Percentiles rank a stretch among this genome's conserved stretches.
These are phyloP conservation scores for Byasa hedistus DNA, from an alignment of 2,888 invertebrate genomes.

Conservation along the genomic window DNA sequence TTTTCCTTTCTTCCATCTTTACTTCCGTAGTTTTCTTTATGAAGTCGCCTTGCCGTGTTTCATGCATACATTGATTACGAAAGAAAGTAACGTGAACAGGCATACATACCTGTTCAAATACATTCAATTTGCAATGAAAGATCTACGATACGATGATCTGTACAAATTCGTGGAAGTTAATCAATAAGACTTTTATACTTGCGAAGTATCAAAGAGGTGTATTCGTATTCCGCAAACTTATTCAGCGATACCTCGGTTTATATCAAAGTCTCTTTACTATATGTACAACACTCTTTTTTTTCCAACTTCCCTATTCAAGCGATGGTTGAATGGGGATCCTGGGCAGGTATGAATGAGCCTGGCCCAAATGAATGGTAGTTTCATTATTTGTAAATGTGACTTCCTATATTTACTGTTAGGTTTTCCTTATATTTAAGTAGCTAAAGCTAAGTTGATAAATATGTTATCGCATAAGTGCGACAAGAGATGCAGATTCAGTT, in stretches of 20 bases:
- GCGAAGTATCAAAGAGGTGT: slow-evolving; percentile 64
- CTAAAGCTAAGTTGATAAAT: background rate
- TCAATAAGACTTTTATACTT: slow-evolving; percentile 68
- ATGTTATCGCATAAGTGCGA: no score
- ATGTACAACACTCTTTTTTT: slow-evolving; percentile 51
- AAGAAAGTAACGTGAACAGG: no score
- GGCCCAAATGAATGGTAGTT: slow-evolving; percentile 31
- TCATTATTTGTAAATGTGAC: slow-evolving; percentile 34
- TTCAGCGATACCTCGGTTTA: slow-evolving; percentile 45
- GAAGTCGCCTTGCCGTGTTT: no score
- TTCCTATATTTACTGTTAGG: slow-evolving; percentile 10
- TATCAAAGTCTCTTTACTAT: slow-evolving; percentile 45
- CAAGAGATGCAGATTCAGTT: no score
- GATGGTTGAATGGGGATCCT: slow-evolving; percentile 43
- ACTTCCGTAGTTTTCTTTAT: no score
- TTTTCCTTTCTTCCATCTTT: no score
- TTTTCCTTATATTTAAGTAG: background rate
- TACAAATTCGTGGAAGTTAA: slow-evolving; percentile 58
- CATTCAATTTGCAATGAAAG: slow-evolving; percentile 13
- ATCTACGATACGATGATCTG: background rate
- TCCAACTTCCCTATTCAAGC: slow-evolving; percentile 44
- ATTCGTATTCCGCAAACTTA: slow-evolving; percentile 59
- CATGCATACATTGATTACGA: no score
- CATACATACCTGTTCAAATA: background rate
- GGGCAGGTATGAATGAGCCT: slow-evolving; percentile 34